These are phyloP conservation scores for Zygogramma bicolorata DNA, from an alignment of 2,888 invertebrate species.

Conservation along the genomic window DNA sequence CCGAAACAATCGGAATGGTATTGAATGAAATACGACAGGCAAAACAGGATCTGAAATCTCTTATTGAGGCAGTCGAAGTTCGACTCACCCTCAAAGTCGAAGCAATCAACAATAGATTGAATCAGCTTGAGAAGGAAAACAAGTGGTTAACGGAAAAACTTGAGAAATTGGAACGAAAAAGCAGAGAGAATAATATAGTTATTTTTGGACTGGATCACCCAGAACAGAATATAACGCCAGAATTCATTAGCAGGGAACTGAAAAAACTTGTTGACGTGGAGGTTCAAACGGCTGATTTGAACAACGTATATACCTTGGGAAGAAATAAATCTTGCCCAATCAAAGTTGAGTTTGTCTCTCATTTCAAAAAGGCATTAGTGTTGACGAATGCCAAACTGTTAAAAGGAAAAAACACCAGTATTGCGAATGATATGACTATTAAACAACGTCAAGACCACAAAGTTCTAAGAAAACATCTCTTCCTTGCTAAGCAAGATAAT, in stretches of 20 bases:
- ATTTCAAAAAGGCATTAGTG: too few species aligned
- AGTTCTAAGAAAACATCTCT: too few species aligned
- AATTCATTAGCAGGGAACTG: too few species aligned
- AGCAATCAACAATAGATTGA: background rate
- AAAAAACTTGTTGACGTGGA: background rate
- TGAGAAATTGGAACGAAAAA: background rate
- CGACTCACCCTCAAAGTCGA: background rate
- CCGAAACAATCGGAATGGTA: slow-evolving; percentile 4
- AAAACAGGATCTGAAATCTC: background rate
- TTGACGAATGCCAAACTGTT: too few species aligned
- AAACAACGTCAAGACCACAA: too few species aligned
- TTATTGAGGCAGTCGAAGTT: slow-evolving; percentile 1
- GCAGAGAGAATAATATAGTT: background rate
- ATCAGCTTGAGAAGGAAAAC: background rate
- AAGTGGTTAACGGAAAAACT: background rate
- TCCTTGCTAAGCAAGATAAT: too few species aligned
- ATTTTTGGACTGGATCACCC: background rate
- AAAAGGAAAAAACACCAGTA: too few species aligned
- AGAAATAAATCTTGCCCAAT: background rate
- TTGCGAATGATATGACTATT: too few species aligned
- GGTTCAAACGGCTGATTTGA: background rate
- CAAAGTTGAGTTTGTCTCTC: background rate
- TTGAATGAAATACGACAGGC: background rate
- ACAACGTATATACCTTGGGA: background rate
- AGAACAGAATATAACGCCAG: background rate